Percentiles rank a stretch among this genome's conserved stretches.
Conservation (phyloP, 1,140 invertebrate genomes). For the Sitodiplosis mosellana region DNA sequence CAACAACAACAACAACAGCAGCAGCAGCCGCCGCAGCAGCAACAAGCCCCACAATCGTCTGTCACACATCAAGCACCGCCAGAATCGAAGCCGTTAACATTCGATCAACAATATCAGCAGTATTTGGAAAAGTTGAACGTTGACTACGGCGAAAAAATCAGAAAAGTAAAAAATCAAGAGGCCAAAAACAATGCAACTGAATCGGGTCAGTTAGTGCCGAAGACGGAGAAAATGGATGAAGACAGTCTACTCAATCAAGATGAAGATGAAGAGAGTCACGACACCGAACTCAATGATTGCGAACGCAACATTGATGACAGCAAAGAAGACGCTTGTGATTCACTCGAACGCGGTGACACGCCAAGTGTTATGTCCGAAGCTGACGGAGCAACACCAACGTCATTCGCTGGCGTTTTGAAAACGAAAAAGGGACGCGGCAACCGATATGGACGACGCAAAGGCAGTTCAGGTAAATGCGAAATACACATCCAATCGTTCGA, state of each 20-base stretch:
- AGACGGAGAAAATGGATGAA: background rate
- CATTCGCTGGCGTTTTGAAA: background rate
- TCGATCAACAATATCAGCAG: conserved; percentile 22
- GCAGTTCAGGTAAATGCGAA: conserved; percentile 31
- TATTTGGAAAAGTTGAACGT: conserved; percentile 22
- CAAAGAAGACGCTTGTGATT: conserved; percentile 1
- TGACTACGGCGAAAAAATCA: conserved; percentile 27
- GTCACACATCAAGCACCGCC: conserved; percentile 1
- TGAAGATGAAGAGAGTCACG: conserved; percentile 2
- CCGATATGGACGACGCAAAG: conserved; percentile 35
- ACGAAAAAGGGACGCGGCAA: conserved; percentile 25
- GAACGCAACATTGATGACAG: background rate
- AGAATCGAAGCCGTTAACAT: conserved; percentile 11
- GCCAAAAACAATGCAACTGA: background rate
- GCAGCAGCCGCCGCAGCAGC: conserved; percentile 8
- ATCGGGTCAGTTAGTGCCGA: background rate
- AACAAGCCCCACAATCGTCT: no score
- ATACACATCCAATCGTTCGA: background rate
- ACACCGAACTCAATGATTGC: conserved; percentile 3
- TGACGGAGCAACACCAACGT: background rate
- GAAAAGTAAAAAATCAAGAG: conserved; percentile 20
- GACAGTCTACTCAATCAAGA: background rate
- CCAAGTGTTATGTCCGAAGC: conserved; percentile 3
- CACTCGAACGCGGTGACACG: conserved; percentile 2
- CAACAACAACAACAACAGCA: no score